Evolutionary conservation across 1,140 invertebrate species (phyloP).

Genomic region (Tetraneura akinire): DNA sequence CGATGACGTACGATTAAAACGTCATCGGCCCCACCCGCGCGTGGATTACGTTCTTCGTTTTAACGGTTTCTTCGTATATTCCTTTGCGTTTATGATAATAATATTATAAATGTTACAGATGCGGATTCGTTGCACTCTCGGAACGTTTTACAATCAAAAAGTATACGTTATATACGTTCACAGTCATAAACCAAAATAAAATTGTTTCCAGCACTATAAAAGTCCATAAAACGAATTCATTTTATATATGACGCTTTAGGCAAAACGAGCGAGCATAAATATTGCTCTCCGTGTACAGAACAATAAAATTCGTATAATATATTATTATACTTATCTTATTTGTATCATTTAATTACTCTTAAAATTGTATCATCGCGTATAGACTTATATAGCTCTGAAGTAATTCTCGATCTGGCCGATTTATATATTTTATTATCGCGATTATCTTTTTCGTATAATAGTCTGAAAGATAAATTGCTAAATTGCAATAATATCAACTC

Average conservation of each 20-base stretch:
- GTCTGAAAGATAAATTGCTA: too few species aligned
- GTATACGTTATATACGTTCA: neutral
- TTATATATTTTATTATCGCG: too few species aligned
- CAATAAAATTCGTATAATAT: neutral
- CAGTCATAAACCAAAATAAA: conserved; percentile 22
- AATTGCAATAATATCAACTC: too few species aligned
- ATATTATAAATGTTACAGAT: neutral
- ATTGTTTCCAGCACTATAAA: neutral
- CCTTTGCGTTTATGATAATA: neutral
- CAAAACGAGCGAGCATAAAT: neutral
- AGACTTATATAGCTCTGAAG: neutral
- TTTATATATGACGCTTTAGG: neutral
- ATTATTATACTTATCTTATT: neutral
- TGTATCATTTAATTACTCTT: conserved; percentile 21
- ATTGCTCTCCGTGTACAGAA: neutral
- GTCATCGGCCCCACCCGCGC: neutral
- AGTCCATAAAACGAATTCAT: conserved; percentile 27
- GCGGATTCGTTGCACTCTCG: neutral
- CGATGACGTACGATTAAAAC: neutral
- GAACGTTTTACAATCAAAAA: conserved; percentile 8
- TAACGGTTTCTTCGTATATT: neutral
- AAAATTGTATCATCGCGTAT: neutral
- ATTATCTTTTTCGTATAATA: neutral
- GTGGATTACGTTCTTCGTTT: neutral
- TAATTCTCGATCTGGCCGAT: too few species aligned